A percentile compares a stretch with the other conserved stretches of the same genome.
Evolutionary conservation across 30 jellyfish, hydroid and myxozoan species (phyloP).

Genomic region (Rhopilema esculentum): DNA sequence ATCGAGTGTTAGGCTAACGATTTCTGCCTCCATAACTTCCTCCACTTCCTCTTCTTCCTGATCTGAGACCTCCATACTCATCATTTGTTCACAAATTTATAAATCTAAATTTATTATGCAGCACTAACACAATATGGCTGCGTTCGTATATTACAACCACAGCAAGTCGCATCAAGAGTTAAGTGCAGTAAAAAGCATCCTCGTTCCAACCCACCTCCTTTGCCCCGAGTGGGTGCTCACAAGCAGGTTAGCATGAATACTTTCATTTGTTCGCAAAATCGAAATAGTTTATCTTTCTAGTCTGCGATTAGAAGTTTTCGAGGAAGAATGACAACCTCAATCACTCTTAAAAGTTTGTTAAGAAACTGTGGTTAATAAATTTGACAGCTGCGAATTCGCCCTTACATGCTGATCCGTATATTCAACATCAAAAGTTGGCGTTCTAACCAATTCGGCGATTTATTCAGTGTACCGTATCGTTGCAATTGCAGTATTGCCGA

Average conservation of each 20-base stretch:
- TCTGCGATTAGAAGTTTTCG: not conserved
- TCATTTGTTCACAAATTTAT: not conserved
- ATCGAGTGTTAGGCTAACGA: constrained; percentile 73
- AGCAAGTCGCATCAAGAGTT: constrained; percentile 29
- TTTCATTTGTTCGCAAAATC: not conserved
- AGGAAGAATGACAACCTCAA: not conserved
- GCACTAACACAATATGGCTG: constrained; percentile 11
- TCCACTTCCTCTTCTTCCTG: constrained; percentile 74
- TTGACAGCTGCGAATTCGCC: not conserved
- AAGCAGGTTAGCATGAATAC: not conserved
- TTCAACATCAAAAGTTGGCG: not conserved
- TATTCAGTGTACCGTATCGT: no score
- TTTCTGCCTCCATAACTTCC: constrained; percentile 74
- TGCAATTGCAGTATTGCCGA: no score
- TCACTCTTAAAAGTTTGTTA: not conserved
- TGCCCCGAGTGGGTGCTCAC: not conserved
- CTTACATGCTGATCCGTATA: not conserved
- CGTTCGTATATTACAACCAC: constrained; percentile 13
- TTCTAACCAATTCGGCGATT: no score
- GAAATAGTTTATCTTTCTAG: not conserved
- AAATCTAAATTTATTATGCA: not conserved
- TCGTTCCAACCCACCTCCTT: not conserved
- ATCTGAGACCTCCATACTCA: constrained; percentile 32
- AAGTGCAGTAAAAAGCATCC: not conserved
- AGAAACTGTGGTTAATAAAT: not conserved